phyloP scores from a whole-genome alignment of 2,797 vertebrate genomes.

The Coregonus sp. region DNA sequence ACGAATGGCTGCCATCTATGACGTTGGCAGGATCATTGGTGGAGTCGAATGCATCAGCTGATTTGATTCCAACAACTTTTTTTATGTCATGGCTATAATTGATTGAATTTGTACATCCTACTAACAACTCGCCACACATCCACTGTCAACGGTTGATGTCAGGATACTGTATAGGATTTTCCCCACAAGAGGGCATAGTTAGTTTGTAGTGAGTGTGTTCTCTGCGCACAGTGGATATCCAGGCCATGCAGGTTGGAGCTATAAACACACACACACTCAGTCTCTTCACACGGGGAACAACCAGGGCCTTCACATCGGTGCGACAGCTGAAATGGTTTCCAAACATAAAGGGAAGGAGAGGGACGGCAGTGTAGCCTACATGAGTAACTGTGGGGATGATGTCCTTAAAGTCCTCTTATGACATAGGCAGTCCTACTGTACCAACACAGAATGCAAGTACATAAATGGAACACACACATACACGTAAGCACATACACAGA shows the following conservation, averaged over 20 bases:
- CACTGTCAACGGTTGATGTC: not conserved
- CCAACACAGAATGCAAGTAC: not conserved
- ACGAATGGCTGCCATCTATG: not conserved
- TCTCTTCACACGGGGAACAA: not conserved
- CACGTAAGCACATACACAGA: not conserved
- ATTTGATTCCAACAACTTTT: not conserved
- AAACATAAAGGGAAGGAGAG: not conserved
- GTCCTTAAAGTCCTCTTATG: not conserved
- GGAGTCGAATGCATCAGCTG: not conserved
- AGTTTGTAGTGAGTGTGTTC: conserved; percentile 13
- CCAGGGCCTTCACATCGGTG: not conserved
- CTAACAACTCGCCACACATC: not conserved
- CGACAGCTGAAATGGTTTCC: not conserved
- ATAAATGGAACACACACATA: not conserved
- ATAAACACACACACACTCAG: not conserved
- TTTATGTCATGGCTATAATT: not conserved
- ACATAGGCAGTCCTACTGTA: not conserved
- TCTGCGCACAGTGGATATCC: not conserved
- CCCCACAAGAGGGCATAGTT: conserved; percentile 42
- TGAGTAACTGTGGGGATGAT: not conserved
- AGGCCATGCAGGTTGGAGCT: too few relatives aligned
- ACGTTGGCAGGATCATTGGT: not conserved
- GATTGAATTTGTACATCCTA: not conserved
- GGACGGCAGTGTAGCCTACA: not conserved
- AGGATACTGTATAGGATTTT: too few relatives aligned